These are phyloP conservation scores for Pholis gunnellus DNA, from an alignment of 2,113 vertebrate species.

Conservation along the genomic window DNA sequence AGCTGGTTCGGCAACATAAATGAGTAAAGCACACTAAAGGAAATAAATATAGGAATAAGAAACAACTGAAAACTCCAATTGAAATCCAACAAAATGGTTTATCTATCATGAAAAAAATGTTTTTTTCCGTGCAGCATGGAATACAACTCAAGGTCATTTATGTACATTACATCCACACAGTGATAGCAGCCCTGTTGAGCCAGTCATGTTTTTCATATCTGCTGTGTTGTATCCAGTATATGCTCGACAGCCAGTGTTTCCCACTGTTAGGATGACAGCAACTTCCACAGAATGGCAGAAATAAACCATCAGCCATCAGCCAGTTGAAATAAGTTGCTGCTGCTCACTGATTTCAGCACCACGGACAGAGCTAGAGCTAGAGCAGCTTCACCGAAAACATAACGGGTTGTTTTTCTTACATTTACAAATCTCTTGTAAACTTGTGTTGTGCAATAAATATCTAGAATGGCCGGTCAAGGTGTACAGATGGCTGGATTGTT, in stretches of 20 bases:
- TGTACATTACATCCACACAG: neutral
- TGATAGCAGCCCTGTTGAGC: neutral
- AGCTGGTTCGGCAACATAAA: conserved; percentile 7
- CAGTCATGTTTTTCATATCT: neutral
- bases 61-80: neutral
- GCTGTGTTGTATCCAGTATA: neutral
- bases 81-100: neutral
- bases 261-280: conserved; percentile 18
- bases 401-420: neutral
- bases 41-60: neutral
- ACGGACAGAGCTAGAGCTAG: conserved; percentile 29
- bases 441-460: too few species aligned
- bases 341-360: conserved; percentile 41
- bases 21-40: neutral
- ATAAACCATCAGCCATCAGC: conserved; percentile 6
- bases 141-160: neutral
- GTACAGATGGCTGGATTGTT: too few species aligned
- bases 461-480: too few species aligned
- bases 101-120: neutral
- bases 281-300: neutral
- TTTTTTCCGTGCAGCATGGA: neutral
- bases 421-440: too few species aligned
- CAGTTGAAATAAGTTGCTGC: neutral
- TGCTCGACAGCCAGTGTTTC: conserved; percentile 18
- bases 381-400: neutral